A percentile compares a stretch with the other conserved stretches of the same genome.
Evolutionary conservation across 2,888 invertebrate genomes (phyloP).

Genomic region (Onthophagus sagittarius): DNA sequence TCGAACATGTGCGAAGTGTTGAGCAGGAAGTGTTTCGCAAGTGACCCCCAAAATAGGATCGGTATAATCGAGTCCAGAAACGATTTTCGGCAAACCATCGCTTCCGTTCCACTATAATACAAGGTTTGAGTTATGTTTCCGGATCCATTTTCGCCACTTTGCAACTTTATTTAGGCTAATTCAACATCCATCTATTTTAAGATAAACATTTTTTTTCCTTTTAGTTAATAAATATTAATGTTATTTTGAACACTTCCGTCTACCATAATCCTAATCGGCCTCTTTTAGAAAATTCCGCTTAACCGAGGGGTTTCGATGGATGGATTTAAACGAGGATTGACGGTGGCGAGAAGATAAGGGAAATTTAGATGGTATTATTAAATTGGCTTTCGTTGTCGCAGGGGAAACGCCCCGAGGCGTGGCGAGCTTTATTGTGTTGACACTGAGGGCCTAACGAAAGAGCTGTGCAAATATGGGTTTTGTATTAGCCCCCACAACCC

Average conservation of each 20-base stretch:
- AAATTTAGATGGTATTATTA: slow-evolving; percentile 36
- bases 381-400: slow-evolving; percentile 42
- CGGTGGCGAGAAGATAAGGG: slow-evolving; percentile 27
- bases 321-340: not conserved
- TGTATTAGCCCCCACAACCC: slow-evolving; percentile 42
- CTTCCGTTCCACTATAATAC: not conserved
- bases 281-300: not conserved
- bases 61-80: not conserved
- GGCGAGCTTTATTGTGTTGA: slow-evolving; percentile 44
- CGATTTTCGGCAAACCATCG: not conserved
- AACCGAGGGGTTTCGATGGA: not conserved
- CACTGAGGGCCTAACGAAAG: slow-evolving; percentile 42
- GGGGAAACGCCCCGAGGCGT: slow-evolving; percentile 33
- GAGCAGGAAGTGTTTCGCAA: not conserved
- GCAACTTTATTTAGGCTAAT: not conserved
- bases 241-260: not conserved
- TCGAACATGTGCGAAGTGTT: not conserved
- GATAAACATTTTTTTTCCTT: too few species aligned
- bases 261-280: not conserved
- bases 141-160: not conserved
- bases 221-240: not conserved
- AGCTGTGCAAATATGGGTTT: slow-evolving; percentile 46
- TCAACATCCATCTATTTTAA: not conserved
- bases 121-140: not conserved
- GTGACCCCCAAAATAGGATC: not conserved